Base-by-base conservation (phyloP, 2,113 vertebrate species). In the Chaetorhynchus papuensis region DNA sequence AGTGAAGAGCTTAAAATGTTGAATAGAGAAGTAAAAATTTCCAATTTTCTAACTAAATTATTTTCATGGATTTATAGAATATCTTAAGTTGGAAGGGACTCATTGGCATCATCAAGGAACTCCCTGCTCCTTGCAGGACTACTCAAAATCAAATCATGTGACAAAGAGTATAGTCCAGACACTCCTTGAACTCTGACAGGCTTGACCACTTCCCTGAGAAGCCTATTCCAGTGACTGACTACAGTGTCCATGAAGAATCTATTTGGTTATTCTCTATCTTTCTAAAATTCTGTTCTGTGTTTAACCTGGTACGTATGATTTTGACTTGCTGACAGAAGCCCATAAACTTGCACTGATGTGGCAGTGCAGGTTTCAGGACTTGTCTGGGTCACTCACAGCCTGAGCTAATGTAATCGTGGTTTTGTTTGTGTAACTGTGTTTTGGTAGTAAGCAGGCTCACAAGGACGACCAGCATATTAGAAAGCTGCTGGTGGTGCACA, bases 181-280 rank as follows among this genome's bases (percentile, higher is more conserved):
- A 0, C 4, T 70, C 14, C 23, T 63, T 57, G 47, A 53, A 39
- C 11, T 27, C 17, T 50, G 45, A 60, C 12, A 54, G 11, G 6
- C 10, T 75, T 70, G 39, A 41, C 15, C 10, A 13, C 19, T 44
- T 69, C 50, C 22, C 18, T 69, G 33, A 21, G 19, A 14, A 79
- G 9, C 14, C 27, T 60, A 7, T 35, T 68, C 13, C 26, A 42
- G 37, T n/a, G 57, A 66, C 3, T 0, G 0, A 37, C 11, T 18
- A 63, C 11, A 4, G 1, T 33, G 28, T 44, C 59, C 49, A 31
- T 26, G 75, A 59, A 89, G 28, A 69, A 50, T 9, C 7, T 49
- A 2, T 17, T 47, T 81, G 37, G 7, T 59, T 49, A 44, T 77
- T 84, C 26, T 81, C 28, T 57, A 2, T 37, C 10, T 63, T 59